Evolutionary conservation across 1,140 invertebrate species (phyloP), one percentile per base, ranked within the genome.

Genomic region (Sycophaga agraensis): DNA sequence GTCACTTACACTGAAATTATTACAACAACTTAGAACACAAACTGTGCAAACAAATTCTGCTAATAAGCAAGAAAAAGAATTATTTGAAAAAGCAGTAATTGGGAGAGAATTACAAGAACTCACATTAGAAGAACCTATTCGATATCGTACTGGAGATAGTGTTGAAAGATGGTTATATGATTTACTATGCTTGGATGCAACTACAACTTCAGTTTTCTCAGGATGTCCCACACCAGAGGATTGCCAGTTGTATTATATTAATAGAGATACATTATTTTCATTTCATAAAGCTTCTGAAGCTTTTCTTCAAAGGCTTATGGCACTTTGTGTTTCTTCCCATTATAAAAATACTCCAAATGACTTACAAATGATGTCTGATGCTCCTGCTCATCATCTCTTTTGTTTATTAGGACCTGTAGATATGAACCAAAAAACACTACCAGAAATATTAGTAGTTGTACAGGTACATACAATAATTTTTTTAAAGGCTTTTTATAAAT

Each of bases 261-360:
- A 94, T 73, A 82, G 97, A 62, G 97, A 99, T 74, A 96, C 96
- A 0, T 78, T 99, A 12, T 99, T 99, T 80, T 98, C 94, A 55
- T 99, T 96, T 75, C 95, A 99, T 71, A 92, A 92, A 77, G 93
- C 94, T 0, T 96, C 97, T 0, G 98, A 99, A 81, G 82, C 87
- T 2, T 99, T 99, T 80, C 82, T 99, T 5, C 94, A 98, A 72
- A 83, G 91, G 68, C 71, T 99, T 0, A 93, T 99, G 60, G 87
- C 92, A 31, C 86, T 99, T 5, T 98, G 96, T 77, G 97, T 99
- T 0, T 88, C 97, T 0, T 98, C 97, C 12, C 97, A 99, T 84
- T 99, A 99, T 75, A 98, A 97, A 87, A 99, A 99, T 80, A 95
- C 91, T 57, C 98, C 98, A 1, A 98, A 99, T 84, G 98, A 99